Evolutionary conservation across 2,113 vertebrate species (phyloP).

Genomic region (Meles meles): DNA sequence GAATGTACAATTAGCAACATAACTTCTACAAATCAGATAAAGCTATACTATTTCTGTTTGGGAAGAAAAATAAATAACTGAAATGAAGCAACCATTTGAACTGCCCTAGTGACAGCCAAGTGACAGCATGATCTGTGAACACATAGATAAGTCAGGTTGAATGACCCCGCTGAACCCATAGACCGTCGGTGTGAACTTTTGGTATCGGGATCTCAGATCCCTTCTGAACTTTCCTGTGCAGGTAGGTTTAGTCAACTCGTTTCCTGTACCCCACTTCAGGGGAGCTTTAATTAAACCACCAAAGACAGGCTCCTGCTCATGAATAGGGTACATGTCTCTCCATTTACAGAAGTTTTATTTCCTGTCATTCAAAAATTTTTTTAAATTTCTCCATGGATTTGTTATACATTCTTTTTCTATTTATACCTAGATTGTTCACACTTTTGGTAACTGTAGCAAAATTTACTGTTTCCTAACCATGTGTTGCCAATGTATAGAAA

Average conservation of each 20-base stretch:
- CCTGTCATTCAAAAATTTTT: not conserved
- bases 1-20: not conserved
- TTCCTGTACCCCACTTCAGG: not conserved
- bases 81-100: slow-evolving; percentile 54
- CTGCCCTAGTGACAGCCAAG: not conserved
- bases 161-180: not conserved
- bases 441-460: not conserved
- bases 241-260: not conserved
- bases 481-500: not conserved
- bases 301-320: not conserved
- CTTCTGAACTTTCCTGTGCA: not conserved
- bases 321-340: not conserved
- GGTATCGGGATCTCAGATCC: not conserved
- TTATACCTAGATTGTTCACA: not conserved
- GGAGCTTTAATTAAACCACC: not conserved
- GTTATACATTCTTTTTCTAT: not conserved
- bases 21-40: not conserved
- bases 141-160: not conserved
- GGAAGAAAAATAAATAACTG: slow-evolving; percentile 15
- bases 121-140: slow-evolving; percentile 25
- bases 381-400: not conserved
- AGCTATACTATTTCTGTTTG: not conserved
- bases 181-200: not conserved
- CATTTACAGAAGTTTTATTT: not conserved
- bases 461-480: not conserved